phyloP scores from a whole-genome alignment of 2,797 vertebrate species.

The Gephyroberyx darwinii region DNA sequence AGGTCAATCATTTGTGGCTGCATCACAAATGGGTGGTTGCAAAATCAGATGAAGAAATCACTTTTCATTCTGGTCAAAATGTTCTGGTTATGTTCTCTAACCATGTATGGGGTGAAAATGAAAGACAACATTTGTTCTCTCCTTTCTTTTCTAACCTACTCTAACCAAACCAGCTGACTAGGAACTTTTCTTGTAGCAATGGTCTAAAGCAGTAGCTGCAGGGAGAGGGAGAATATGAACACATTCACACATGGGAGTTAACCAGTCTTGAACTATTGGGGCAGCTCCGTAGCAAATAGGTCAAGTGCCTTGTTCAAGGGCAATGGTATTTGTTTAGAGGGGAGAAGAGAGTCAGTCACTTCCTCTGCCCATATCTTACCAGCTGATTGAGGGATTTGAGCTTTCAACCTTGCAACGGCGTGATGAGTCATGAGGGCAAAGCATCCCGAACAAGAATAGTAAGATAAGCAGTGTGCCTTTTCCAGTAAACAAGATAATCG shows the following conservation, averaged over 20 bases:
- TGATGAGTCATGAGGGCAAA: background rate
- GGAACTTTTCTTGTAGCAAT: too few relatives aligned
- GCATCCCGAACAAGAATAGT: slow-evolving; percentile 37
- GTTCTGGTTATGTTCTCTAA: background rate
- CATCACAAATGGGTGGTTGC: slow-evolving; percentile 29
- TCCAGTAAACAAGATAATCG: slow-evolving; percentile 55
- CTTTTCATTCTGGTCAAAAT: background rate
- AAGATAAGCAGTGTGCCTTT: slow-evolving; percentile 51
- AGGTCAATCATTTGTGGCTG: slow-evolving; percentile 51
- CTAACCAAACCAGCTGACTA: background rate
- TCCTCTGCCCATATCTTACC: slow-evolving; percentile 16
- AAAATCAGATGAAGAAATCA: slow-evolving; percentile 16
- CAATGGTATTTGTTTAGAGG: background rate
- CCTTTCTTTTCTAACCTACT: background rate
- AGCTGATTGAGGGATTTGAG: slow-evolving; percentile 5
- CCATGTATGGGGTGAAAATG: background rate
- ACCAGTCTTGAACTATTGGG: background rate
- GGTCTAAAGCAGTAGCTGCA: background rate
- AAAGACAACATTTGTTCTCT: background rate
- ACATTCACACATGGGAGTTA: background rate
- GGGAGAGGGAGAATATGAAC: background rate
- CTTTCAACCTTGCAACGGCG: background rate
- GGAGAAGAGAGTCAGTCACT: slow-evolving; percentile 9
- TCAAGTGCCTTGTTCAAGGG: background rate
- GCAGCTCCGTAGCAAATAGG: slow-evolving; percentile 1